Conservation (phyloP, 30 jellyfish, hydroid and myxozoan genomes). For the Nemopilema nomurai region DNA sequence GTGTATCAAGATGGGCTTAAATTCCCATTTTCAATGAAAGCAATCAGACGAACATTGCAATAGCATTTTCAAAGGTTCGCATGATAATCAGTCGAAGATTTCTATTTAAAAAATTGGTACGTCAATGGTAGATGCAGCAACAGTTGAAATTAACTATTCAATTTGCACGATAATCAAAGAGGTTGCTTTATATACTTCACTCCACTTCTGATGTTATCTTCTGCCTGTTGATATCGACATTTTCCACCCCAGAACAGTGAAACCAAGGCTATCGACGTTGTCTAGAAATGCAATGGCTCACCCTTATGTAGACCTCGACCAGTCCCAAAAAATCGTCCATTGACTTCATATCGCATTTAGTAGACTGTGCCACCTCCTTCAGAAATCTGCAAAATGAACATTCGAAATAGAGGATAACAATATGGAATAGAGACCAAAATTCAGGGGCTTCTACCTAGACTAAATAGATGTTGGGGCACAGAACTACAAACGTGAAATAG, state of each 20-base stretch:
- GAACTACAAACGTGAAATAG: not conserved
- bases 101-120: no score
- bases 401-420: no score
- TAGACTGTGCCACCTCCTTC: slow-evolving; percentile 80
- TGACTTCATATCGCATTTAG: slow-evolving; percentile 58
- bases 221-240: not conserved
- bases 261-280: not conserved
- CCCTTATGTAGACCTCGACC: slow-evolving; percentile 77
- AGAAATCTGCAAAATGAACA: slow-evolving; percentile 76
- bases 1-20: no score
- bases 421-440: no score
- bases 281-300: not conserved
- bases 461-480: not conserved
- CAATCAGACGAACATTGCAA: no score
- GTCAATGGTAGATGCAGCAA: no score
- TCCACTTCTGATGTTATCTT: not conserved
- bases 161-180: no score
- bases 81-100: no score
- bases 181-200: no score
- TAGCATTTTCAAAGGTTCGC: no score
- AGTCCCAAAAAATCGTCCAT: slow-evolving; percentile 89
- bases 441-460: not conserved
- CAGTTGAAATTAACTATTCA: no score
- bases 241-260: not conserved
- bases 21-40: no score